Evolutionary conservation across 2,888 invertebrate genomes (phyloP).

Genomic region (Lithophane socia): DNA sequence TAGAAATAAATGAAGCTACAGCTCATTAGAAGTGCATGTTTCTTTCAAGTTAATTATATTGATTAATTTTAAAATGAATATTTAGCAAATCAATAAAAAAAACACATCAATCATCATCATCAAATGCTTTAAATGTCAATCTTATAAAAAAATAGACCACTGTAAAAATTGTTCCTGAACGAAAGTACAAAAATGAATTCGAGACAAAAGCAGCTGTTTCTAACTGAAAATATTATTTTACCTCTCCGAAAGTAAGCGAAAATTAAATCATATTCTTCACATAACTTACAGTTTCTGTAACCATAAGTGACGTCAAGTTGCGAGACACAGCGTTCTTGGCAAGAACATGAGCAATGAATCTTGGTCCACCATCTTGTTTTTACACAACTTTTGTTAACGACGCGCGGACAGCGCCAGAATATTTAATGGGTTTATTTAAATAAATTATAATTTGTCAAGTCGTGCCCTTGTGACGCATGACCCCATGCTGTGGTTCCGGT

Average conservation of each 20-base stretch:
- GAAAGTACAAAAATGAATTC: background rate
- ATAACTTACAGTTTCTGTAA: constrained; percentile 58
- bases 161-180: background rate
- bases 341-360: constrained; percentile 63
- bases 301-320: constrained; percentile 58
- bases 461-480: constrained; percentile 35
- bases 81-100: background rate
- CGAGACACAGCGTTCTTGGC: constrained; percentile 57
- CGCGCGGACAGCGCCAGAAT: constrained; percentile 62
- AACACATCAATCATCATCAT: background rate
- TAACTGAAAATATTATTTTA: background rate
- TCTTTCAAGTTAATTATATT: background rate
- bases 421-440: constrained; percentile 64
- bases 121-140: background rate
- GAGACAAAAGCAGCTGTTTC: background rate
- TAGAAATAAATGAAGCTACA: background rate
- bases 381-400: constrained; percentile 65
- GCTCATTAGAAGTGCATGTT: background rate
- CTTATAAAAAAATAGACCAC: background rate
- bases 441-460: constrained; percentile 62
- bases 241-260: constrained; percentile 22
- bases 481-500: background rate
- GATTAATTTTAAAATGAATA: background rate
- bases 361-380: constrained; percentile 64
- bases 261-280: constrained; percentile 47